Evolutionary conservation across 2,113 vertebrate species (phyloP).

Genomic region (Ameiurus melas): DNA sequence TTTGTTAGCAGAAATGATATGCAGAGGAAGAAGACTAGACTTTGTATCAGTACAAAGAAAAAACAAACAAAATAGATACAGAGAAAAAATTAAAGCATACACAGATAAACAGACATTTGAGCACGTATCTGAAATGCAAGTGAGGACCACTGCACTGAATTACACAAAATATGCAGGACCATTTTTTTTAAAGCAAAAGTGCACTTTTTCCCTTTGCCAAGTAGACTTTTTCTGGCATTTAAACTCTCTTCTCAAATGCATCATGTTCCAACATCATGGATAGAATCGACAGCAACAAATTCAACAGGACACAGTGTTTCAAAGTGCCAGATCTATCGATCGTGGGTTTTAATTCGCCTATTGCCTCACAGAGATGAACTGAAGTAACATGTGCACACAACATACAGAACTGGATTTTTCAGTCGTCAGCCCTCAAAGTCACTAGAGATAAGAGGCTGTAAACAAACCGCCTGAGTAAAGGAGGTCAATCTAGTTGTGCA

Average conservation of each 20-base stretch:
- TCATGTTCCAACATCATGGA: constrained; percentile 28
- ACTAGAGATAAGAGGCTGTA: constrained; percentile 12
- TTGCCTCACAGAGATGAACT: constrained; percentile 8
- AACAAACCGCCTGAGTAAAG: constrained; percentile 18
- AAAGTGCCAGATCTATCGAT: constrained; percentile 42
- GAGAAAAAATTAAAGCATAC: constrained; percentile 34
- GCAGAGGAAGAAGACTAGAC: constrained; percentile 63
- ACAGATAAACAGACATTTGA: constrained; percentile 14
- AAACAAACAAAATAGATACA: constrained; percentile 19
- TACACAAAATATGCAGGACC: constrained; percentile 34
- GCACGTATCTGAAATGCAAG: constrained; percentile 60
- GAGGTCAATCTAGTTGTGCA: constrained; percentile 61
- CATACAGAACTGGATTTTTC: constrained; percentile 22
- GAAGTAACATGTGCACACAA: background rate
- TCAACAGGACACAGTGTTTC: constrained; percentile 61
- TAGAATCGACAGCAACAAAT: constrained; percentile 23
- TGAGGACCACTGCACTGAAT: constrained; percentile 55
- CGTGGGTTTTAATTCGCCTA: constrained; percentile 46
- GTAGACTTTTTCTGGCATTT: constrained; percentile 60
- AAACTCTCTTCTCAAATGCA: constrained; percentile 43
- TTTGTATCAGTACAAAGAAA: constrained; percentile 54
- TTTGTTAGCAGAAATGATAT: constrained; percentile 67
- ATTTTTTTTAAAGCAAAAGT: constrained; percentile 51
- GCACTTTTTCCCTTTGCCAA: constrained; percentile 55
- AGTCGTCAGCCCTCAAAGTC: constrained; percentile 16